Evolutionary conservation across 2,888 invertebrate genomes (phyloP), one percentile per base, ranked within the genome.

Genomic region (Scrobipalpa costella): DNA sequence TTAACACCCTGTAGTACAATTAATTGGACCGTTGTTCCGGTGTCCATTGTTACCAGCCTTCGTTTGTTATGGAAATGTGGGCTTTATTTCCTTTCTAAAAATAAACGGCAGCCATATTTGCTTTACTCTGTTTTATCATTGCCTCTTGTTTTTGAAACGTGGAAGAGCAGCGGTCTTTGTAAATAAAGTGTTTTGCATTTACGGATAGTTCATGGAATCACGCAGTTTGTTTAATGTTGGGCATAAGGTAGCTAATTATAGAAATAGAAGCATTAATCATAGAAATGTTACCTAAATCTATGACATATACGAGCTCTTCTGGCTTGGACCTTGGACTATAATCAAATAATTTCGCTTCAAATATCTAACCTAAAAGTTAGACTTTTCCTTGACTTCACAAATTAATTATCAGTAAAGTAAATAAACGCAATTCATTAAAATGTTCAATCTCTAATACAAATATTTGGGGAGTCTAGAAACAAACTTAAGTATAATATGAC

Each of bases 11-110:
- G 67, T 71, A n/a, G 67, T 67, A 67, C 64, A 57, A 68, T 74
- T 77, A 80, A 81, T 77, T 79, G 75, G 78, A 81, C 79, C 83
- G 57, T 34, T 55, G 79, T 82, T 85, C 83, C 85, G 83, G 79
- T 69, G 17, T 33, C 27, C 55, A 34, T 34, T 79, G 73, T 79
- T 73, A 72, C 69, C 64, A 66, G 64, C 64, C 69, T 68, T 71
- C 71, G 71, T 81, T 77, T 72, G 72, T 75, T 75, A 78, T 78
- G 72, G 70, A 73, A 76, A 75, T 75, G 71, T 71, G 69, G 73
- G 67, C 69, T 76, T 75, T 74, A 73, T 75, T 76, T 74, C 74
- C 73, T 72, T 68, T 70, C 70, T 69, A 68, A 74, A 74, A 74
- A 75, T 74, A 75, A 76, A 66, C 65, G 70, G 63, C 58, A 57